Percentiles rank a stretch among this genome's conserved stretches.
Conservation (phyloP, 2,888 invertebrate genomes). For the Dioctria linearis region DNA sequence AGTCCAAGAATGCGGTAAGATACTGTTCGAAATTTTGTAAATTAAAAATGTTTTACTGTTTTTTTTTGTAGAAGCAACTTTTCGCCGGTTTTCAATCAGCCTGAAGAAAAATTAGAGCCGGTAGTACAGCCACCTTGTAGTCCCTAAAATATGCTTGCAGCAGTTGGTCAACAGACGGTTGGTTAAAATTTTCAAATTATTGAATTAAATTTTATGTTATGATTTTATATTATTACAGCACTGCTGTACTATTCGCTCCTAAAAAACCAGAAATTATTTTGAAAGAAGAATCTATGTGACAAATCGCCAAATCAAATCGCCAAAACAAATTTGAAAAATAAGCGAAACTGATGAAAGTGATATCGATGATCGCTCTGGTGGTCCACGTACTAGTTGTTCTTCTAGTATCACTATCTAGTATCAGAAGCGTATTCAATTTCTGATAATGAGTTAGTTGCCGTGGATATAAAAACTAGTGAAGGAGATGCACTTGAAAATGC, state of each 20-base stretch:
- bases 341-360: slow-evolving; percentile 69
- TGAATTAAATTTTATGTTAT: background rate
- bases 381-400: slow-evolving; percentile 70
- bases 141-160: slow-evolving; percentile 68
- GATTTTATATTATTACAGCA: slow-evolving; percentile 69
- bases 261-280: slow-evolving; percentile 67
- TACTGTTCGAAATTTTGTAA: background rate
- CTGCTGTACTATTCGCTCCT: slow-evolving; percentile 79
- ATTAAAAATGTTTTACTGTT: background rate
- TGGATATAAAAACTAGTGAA: slow-evolving; percentile 62
- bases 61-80: slow-evolving; percentile 39
- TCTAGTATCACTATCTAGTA: slow-evolving; percentile 68
- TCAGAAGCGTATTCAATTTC: slow-evolving; percentile 69
- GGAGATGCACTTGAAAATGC: background rate
- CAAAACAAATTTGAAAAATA: slow-evolving; percentile 66
- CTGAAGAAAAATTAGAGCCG: slow-evolving; percentile 63
- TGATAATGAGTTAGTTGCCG: slow-evolving; percentile 69
- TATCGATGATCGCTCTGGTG: slow-evolving; percentile 66
- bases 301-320: slow-evolving; percentile 70
- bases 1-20: slow-evolving; percentile 65
- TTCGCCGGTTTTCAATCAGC: slow-evolving; percentile 69
- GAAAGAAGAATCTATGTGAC: slow-evolving; percentile 60
- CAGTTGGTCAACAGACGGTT: slow-evolving; percentile 70
- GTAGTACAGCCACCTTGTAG: slow-evolving; percentile 69
- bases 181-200: slow-evolving; percentile 32